Base-by-base conservation (phyloP, 2,797 vertebrate genomes). In the Uromys caudimaculatus region DNA sequence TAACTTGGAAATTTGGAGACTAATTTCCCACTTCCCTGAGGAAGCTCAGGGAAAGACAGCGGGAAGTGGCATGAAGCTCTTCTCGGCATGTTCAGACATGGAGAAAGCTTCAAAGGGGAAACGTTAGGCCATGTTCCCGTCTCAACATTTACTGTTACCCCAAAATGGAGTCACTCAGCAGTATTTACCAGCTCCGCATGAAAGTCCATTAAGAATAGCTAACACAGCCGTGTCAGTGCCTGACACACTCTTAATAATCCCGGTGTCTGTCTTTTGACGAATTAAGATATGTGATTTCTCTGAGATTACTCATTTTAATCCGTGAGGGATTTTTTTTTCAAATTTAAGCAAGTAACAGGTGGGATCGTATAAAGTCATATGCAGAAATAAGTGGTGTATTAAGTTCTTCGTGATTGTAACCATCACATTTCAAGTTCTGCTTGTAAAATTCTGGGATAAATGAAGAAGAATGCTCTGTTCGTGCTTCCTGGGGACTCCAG, bases 171-270 rank as follows among this genome's bases (percentile, higher is more conserved):
- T 41, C 89, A 71, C 16, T 95, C 82, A 93, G 83, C 29, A 41
- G 38, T 27, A 77, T 27, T 81, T 81, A 86, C 13, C 92, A 67
- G 81, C n/a, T 90, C 94, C 62, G 93, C 41, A 62, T 47, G 35
- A 95, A 93, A 94, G 94, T 84, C 8, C 50, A 64, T 16, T 85
- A 41, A 86, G 88, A 89, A 89, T 58, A 87, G 52, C 92, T 95
- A 84, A 3, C 5, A 73, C 21, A 44, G 64, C 1, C 56, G 69
- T 19, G 62, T 38, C 35, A 78, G 50, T n/a, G 90, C n/a, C 27
- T 89, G 16, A 29, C 58, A 7, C 47, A 71, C 19, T 60, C 90
- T 82, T 52, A 82, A 89, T 64, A 89, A 67, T 23, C 7, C 23
- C 24, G 32, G 23, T 60, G 44, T 38, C 52, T 89, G 29, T 41